Conservation (phyloP, 2,888 invertebrate genomes). For the Agrochola lota region DNA sequence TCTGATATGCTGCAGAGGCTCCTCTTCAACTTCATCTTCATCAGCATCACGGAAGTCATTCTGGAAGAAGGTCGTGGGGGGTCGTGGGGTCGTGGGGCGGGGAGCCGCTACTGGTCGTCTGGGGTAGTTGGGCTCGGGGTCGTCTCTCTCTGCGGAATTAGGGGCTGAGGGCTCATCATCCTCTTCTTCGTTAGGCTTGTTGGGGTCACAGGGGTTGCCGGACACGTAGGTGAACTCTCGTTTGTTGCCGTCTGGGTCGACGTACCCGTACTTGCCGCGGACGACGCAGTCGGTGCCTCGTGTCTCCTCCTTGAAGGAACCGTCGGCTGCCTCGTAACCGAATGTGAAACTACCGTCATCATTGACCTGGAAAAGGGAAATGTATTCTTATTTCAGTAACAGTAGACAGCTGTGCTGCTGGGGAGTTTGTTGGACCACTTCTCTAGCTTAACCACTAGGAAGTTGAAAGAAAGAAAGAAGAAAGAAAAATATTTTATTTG, state of each 20-base stretch:
- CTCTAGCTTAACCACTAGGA: too few relatives aligned
- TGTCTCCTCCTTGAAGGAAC: slow-evolving; percentile 96
- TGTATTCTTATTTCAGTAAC: neutral
- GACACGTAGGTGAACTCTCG: slow-evolving; percentile 96
- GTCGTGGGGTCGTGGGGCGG: slow-evolving; percentile 87
- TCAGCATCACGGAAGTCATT: slow-evolving; percentile 93
- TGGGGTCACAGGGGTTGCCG: slow-evolving; percentile 96
- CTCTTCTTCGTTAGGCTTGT: slow-evolving; percentile 93
- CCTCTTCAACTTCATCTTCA: slow-evolving; percentile 91
- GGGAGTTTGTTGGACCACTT: too few relatives aligned
- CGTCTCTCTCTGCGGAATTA: slow-evolving; percentile 91
- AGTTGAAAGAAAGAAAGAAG: too few relatives aligned
- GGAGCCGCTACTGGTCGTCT: slow-evolving; percentile 78
- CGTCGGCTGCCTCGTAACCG: slow-evolving; percentile 96
- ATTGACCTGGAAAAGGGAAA: slow-evolving; percentile 89
- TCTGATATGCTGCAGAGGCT: slow-evolving; percentile 86
- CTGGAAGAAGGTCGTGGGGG: slow-evolving; percentile 93
- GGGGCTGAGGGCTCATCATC: slow-evolving; percentile 89
- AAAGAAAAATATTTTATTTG: too few relatives aligned
- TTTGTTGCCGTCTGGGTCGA: slow-evolving; percentile 96
- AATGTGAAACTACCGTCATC: slow-evolving; percentile 96
- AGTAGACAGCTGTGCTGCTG: neutral
- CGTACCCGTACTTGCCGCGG: slow-evolving; percentile 96
- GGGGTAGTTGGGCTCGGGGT: slow-evolving; percentile 92
- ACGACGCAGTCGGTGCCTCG: slow-evolving; percentile 96